These are phyloP conservation scores for Heliconius nattereri DNA, from an alignment of 1,140 invertebrate species.

Conservation along the genomic window DNA sequence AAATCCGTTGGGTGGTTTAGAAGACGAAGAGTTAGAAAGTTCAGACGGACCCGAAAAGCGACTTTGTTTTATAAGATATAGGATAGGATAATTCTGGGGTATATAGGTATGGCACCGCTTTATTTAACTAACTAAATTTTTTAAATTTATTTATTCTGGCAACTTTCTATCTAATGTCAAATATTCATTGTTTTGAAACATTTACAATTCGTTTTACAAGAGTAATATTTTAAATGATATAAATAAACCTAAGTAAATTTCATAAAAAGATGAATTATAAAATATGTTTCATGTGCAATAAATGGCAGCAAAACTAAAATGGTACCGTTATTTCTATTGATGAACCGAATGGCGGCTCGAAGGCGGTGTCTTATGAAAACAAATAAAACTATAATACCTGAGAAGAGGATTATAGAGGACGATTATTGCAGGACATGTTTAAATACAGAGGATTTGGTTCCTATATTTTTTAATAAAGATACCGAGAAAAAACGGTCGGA, in stretches of 20 bases:
- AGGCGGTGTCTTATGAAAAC: constrained; percentile 34
- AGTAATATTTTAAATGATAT: neutral
- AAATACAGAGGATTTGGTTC: constrained; percentile 48
- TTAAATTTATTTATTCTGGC: neutral
- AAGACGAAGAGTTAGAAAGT: no score
- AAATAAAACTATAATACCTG: constrained; percentile 37
- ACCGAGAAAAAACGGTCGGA: constrained; percentile 49
- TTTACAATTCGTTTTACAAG: neutral
- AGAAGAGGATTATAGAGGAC: constrained; percentile 36
- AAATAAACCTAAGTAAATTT: neutral
- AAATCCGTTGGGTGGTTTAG: no score
- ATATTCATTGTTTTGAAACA: constrained; percentile 24
- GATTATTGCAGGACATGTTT: constrained; percentile 60
- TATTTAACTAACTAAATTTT: neutral
- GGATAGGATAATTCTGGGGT: no score
- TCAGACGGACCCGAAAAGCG: no score
- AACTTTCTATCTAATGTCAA: neutral
- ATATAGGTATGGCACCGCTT: no score
- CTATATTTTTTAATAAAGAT: constrained; percentile 57
- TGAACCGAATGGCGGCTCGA: constrained; percentile 48
- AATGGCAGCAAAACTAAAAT: constrained; percentile 37
- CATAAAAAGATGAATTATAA: neutral
- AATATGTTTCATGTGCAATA: neutral
- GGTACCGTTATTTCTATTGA: constrained; percentile 51
- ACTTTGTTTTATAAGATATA: no score